Percentiles rank a stretch among this genome's conserved stretches.
Evolutionary conservation across 2,888 invertebrate species (phyloP).

Genomic region (Pseudococcus jackbeardsleyi): DNA sequence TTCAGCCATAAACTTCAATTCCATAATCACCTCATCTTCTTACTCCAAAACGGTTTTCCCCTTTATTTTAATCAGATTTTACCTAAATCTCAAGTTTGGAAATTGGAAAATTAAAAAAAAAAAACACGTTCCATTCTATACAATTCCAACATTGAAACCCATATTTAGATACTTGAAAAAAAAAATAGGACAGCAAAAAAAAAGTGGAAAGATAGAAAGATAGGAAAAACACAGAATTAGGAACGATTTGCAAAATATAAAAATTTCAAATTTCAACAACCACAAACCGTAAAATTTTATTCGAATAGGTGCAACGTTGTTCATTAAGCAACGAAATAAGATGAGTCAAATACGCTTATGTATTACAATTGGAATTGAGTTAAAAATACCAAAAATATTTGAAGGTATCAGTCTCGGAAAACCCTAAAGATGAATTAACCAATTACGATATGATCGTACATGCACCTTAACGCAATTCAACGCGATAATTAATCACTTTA

Average conservation of each 20-base stretch:
- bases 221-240: background rate
- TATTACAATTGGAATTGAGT: too few species aligned
- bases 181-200: too few species aligned
- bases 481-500: background rate
- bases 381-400: background rate
- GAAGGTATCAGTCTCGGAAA: background rate
- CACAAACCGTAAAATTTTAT: background rate
- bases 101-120: too few species aligned
- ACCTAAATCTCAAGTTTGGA: too few species aligned
- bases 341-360: background rate
- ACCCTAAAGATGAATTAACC: background rate
- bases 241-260: background rate
- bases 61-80: too few species aligned
- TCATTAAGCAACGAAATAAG: background rate
- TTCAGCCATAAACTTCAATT: too few species aligned
- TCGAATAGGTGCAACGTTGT: background rate
- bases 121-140: too few species aligned
- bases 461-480: background rate
- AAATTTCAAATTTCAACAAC: background rate
- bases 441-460: background rate
- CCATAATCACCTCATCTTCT: too few species aligned
- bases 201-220: background rate
- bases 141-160: too few species aligned
- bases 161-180: too few species aligned
- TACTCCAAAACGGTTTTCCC: too few species aligned